Conservation (phyloP, 2,888 invertebrate species). For the Drosophila austrosaltans region DNA sequence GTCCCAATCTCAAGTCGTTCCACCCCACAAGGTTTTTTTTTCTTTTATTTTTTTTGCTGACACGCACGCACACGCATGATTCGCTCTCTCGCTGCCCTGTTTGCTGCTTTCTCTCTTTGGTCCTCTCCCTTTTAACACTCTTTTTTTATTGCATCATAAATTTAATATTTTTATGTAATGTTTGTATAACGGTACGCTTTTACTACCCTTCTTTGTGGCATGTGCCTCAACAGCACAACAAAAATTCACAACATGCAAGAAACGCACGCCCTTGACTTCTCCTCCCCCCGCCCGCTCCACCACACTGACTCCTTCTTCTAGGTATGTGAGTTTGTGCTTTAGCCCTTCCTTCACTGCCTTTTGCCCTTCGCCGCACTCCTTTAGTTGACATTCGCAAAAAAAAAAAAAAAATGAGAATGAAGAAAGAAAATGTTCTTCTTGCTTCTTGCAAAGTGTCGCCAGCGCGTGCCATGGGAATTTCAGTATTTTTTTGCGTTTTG, state of each 20-base stretch:
- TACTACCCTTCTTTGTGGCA: slow-evolving; percentile 63
- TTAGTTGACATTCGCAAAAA: slow-evolving; percentile 31
- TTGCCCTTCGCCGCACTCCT: not conserved
- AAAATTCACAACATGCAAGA: slow-evolving; percentile 60
- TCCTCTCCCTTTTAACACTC: slow-evolving; percentile 66
- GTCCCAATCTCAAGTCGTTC: slow-evolving; percentile 55
- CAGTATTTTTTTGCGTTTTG: slow-evolving; percentile 40
- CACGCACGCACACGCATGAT: slow-evolving; percentile 60
- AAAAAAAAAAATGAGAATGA: slow-evolving; percentile 32
- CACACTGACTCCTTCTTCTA: not conserved
- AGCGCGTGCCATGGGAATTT: slow-evolving; percentile 71
- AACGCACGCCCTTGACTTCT: slow-evolving; percentile 52
- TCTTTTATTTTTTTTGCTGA: slow-evolving; percentile 2
- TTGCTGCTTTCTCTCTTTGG: slow-evolving; percentile 1
- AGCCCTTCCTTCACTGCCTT: slow-evolving; percentile 17
- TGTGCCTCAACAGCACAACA: slow-evolving; percentile 21
- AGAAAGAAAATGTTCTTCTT: slow-evolving; percentile 42
- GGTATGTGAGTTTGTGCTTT: slow-evolving; percentile 15
- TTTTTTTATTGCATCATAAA: slow-evolving; percentile 77
- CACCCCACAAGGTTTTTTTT: slow-evolving; percentile 12
- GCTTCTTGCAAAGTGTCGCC: slow-evolving; percentile 71
- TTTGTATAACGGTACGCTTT: slow-evolving; percentile 77
- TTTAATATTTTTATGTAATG: slow-evolving; percentile 80
- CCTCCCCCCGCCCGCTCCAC: not conserved
- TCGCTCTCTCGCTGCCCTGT: slow-evolving; percentile 38